These are phyloP conservation scores for Clanis bilineata DNA, from an alignment of 2,888 invertebrate species.

Conservation along the genomic window DNA sequence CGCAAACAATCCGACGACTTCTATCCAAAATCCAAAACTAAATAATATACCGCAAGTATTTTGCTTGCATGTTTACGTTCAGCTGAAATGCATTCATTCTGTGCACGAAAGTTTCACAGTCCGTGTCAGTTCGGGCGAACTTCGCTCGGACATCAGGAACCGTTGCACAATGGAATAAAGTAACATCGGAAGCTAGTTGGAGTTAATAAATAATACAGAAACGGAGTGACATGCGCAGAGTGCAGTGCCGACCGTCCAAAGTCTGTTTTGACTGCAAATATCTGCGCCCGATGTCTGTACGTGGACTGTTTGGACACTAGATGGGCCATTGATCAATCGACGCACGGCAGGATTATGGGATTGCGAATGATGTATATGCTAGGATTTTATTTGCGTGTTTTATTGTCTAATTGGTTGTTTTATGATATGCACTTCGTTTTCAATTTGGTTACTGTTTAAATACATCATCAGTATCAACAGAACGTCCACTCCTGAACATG, in stretches of 20 bases:
- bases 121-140: slow-evolving; percentile 71
- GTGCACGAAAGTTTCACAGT: slow-evolving; percentile 77
- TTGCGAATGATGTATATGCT: slow-evolving; percentile 5
- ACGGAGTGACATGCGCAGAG: slow-evolving; percentile 77
- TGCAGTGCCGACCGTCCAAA: slow-evolving; percentile 60
- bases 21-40: slow-evolving; percentile 49
- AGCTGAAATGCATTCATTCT: slow-evolving; percentile 78
- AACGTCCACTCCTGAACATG: too few species aligned
- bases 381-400: slow-evolving; percentile 1
- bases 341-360: slow-evolving; percentile 22
- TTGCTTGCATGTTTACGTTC: slow-evolving; percentile 70
- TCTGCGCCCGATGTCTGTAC: slow-evolving; percentile 66
- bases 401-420: slow-evolving; percentile 7
- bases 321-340: slow-evolving; percentile 54
- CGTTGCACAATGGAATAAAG: slow-evolving; percentile 78
- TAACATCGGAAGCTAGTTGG: slow-evolving; percentile 81
- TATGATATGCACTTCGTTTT: too few species aligned
- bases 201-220: slow-evolving; percentile 81
- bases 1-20: slow-evolving; percentile 32
- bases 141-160: slow-evolving; percentile 76
- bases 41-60: slow-evolving; percentile 65
- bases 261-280: slow-evolving; percentile 79
- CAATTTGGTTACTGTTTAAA: too few species aligned
- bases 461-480: too few species aligned
- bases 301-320: slow-evolving; percentile 48